Evolutionary conservation across 2,113 vertebrate genomes (phyloP).

Genomic region (Corydoras sp.): DNA sequence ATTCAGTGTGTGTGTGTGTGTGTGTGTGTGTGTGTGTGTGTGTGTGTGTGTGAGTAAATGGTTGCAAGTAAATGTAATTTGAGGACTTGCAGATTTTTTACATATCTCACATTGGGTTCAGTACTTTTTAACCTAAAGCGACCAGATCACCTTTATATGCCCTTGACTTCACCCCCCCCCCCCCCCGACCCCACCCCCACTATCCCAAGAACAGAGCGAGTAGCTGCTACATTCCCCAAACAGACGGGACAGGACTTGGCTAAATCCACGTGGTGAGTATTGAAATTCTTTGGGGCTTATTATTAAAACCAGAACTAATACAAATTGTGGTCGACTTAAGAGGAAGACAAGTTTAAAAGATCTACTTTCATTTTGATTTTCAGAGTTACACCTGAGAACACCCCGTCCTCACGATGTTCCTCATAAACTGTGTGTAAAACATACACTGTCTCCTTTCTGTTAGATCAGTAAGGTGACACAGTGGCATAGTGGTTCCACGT

Average conservation of each 20-base stretch:
- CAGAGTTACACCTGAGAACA: too few species aligned
- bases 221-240: constrained; percentile 21
- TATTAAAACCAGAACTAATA: too few species aligned
- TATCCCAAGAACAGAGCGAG: neutral
- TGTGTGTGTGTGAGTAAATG: constrained; percentile 17
- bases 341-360: too few species aligned
- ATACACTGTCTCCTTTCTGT: too few species aligned
- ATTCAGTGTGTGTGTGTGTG: neutral
- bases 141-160: constrained; percentile 3
- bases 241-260: neutral
- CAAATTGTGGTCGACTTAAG: too few species aligned
- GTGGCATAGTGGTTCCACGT: too few species aligned
- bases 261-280: neutral
- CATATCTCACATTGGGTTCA: constrained; percentile 15
- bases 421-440: neutral
- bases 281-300: neutral
- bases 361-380: too few species aligned
- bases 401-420: too few species aligned
- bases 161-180: neutral
- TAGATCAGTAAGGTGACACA: too few species aligned
- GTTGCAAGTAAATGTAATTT: constrained; percentile 1
- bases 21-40: constrained; percentile 15
- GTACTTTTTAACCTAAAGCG: constrained; percentile 13
- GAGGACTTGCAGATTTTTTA: constrained; percentile 3
- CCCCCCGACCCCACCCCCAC: neutral